These are phyloP conservation scores for Drosophila antonietae DNA, from an alignment of 2,888 invertebrate species.

Conservation along the genomic window DNA sequence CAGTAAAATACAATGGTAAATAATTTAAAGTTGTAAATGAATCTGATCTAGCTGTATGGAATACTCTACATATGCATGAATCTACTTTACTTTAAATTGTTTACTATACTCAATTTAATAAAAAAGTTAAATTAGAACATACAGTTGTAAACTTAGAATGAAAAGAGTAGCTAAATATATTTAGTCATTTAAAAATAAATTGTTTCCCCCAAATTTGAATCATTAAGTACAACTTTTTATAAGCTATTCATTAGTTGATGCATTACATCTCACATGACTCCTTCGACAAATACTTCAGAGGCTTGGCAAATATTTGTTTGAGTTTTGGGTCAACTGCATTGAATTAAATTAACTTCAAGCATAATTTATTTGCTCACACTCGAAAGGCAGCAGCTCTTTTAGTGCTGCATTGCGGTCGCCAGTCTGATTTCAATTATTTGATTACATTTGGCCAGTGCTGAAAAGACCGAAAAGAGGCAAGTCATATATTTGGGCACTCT, in stretches of 20 bases:
- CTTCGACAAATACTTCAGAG: not conserved
- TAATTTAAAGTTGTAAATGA: not conserved
- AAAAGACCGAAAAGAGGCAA: not conserved
- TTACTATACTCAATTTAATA: not conserved
- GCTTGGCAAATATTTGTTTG: not conserved
- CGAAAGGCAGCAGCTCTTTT: constrained; percentile 10
- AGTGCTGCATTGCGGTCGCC: constrained; percentile 36
- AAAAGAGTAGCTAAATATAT: no score
- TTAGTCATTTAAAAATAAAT: no score
- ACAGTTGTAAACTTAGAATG: not conserved
- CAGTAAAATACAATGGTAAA: not conserved
- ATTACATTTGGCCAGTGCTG: constrained; percentile 29
- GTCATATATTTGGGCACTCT: not conserved
- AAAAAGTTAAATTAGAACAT: not conserved
- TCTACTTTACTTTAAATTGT: not conserved
- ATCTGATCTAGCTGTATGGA: not conserved
- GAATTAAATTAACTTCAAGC: constrained; percentile 25
- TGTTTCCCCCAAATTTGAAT: no score
- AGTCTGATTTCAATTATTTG: constrained; percentile 46
- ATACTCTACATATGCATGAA: not conserved
- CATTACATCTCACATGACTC: not conserved
- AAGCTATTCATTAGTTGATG: not conserved
- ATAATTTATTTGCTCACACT: constrained; percentile 40
- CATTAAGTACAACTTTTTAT: no score
- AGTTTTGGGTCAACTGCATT: not conserved